Percentiles rank a stretch among this genome's conserved stretches.
Conservation (phyloP, 2,797 vertebrate genomes). For the Ptychadena robeensis region DNA sequence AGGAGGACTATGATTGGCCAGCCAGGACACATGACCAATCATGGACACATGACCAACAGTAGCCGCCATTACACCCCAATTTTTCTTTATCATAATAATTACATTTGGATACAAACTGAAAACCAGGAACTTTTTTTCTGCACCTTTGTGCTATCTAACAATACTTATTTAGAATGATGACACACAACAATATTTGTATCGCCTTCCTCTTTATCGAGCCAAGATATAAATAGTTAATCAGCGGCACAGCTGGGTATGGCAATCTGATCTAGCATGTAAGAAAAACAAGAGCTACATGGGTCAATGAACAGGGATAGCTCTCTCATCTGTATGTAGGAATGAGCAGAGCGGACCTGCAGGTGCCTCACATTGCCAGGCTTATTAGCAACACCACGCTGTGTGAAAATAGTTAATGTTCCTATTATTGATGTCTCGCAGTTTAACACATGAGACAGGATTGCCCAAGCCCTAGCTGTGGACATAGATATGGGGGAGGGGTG, state of each 20-base stretch:
- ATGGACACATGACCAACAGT: no score
- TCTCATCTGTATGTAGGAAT: constrained; percentile 19
- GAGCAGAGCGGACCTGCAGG: constrained; percentile 27
- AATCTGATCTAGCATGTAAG: not conserved
- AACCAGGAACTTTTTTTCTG: no score
- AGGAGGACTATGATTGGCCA: no score
- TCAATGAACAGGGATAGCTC: constrained; percentile 16
- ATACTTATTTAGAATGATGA: no score
- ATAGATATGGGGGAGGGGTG: not conserved
- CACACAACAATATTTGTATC: no score
- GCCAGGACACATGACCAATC: no score
- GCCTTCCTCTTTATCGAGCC: no score
- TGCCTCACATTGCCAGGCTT: constrained; percentile 28
- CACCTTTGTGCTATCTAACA: no score
- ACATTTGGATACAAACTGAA: no score
- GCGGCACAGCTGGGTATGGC: constrained; percentile 15
- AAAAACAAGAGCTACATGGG: constrained; percentile 10
- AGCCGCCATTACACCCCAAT: no score
- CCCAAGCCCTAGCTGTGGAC: constrained; percentile 5
- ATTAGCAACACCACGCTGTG: constrained; percentile 45
- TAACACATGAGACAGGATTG: constrained; percentile 39
- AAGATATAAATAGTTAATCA: constrained; percentile 21
- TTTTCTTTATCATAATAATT: no score
- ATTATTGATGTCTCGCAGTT: constrained; percentile 44
- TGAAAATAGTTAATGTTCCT: constrained; percentile 35